Percentiles rank a stretch among this genome's conserved stretches.
Evolutionary conservation across 2,888 invertebrate genomes (phyloP).

Genomic region (Formica aserva): DNA sequence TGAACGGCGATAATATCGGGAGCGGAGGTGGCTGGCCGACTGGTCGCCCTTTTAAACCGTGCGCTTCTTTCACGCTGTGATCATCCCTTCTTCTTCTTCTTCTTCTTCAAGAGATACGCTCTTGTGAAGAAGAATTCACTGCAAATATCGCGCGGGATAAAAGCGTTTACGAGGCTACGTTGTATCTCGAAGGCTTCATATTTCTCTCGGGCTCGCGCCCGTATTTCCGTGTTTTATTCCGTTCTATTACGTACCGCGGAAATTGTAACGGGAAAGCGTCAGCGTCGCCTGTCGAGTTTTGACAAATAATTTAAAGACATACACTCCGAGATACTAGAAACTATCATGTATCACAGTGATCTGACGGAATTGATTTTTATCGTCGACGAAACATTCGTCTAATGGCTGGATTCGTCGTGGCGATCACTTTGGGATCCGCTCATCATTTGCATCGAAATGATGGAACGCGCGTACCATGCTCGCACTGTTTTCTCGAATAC

Average conservation of each 20-base stretch:
- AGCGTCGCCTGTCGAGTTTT: not conserved
- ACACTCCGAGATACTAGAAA: not conserved
- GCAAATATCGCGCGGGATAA: slow-evolving; percentile 51
- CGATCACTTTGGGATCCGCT: not conserved
- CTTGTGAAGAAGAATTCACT: slow-evolving; percentile 25
- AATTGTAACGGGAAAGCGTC: not conserved
- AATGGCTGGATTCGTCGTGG: not conserved
- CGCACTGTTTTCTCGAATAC: slow-evolving; percentile 37
- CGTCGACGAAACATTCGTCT: slow-evolving; percentile 5
- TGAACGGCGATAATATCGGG: slow-evolving; percentile 41
- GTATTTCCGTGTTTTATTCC: slow-evolving; percentile 19
- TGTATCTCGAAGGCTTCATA: slow-evolving; percentile 41
- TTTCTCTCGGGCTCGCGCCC: slow-evolving; percentile 33
- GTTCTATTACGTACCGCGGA: not conserved
- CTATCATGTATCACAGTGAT: not conserved
- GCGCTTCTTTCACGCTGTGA: slow-evolving; percentile 18
- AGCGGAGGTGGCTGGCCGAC: not conserved
- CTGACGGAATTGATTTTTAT: slow-evolving; percentile 22
- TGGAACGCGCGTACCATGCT: not conserved
- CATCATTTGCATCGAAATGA: slow-evolving; percentile 43
- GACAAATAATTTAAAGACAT: not conserved
- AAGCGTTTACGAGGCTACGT: slow-evolving; percentile 44
- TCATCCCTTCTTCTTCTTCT: not conserved
- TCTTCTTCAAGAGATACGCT: slow-evolving; percentile 9
- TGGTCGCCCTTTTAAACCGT: not conserved